These are phyloP conservation scores for Andrena bicolor DNA, from an alignment of 2,888 invertebrate species.

Conservation along the genomic window DNA sequence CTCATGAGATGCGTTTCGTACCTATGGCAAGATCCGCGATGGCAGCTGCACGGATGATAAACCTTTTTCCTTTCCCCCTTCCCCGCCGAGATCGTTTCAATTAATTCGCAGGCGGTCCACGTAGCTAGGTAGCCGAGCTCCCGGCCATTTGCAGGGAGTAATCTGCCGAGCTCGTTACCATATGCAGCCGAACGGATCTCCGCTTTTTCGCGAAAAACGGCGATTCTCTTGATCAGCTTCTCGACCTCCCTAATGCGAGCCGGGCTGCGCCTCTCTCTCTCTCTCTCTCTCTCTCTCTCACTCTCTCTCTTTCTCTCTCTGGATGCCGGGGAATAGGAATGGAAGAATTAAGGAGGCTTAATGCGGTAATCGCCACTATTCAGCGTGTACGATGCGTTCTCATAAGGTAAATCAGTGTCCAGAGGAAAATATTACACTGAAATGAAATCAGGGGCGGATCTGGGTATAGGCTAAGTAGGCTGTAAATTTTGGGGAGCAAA, in stretches of 20 bases:
- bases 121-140: conserved; percentile 23
- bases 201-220: background rate
- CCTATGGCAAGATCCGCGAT: conserved; percentile 19
- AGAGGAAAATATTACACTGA: too few species aligned
- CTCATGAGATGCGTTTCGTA: conserved; percentile 41
- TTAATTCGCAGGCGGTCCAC: conserved; percentile 51
- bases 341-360: background rate
- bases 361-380: too few species aligned
- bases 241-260: too few species aligned
- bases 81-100: conserved; percentile 31
- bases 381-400: too few species aligned
- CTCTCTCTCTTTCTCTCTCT: background rate
- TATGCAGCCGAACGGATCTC: background rate
- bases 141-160: conserved; percentile 28
- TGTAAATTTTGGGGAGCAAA: too few species aligned
- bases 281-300: background rate
- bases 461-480: too few species aligned
- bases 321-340: background rate
- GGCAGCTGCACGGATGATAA: conserved; percentile 46
- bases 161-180: conserved; percentile 22
- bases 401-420: too few species aligned
- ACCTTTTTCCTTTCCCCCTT: conserved; percentile 12
- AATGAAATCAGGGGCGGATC: too few species aligned
- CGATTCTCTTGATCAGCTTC: background rate
- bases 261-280: background rate